Percentiles rank a stretch among this genome's conserved stretches.
These are phyloP conservation scores for Augiades crinisus DNA, from an alignment of 2,888 invertebrate species.

Conservation along the genomic window DNA sequence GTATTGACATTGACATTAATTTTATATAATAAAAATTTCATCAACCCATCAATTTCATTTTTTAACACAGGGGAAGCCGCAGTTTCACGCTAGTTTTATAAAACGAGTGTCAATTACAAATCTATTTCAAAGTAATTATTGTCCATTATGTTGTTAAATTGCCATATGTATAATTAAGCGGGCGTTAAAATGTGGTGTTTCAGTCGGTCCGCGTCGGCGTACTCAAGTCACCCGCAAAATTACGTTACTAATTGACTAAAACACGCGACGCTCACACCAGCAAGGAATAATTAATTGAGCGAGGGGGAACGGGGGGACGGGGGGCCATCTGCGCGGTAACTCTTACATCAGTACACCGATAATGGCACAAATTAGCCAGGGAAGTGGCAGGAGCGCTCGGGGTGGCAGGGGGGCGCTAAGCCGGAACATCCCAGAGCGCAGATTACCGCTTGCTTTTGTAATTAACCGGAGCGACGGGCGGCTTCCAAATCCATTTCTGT, in stretches of 20 bases:
- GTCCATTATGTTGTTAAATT: conserved; percentile 15
- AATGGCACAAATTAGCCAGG: conserved; percentile 81
- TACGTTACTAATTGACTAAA: conserved; percentile 82
- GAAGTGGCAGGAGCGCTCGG: conserved; percentile 66
- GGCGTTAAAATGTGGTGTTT: conserved; percentile 54
- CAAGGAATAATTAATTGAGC: conserved; percentile 80
- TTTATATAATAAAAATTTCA: too few species aligned
- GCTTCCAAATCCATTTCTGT: conserved; percentile 82
- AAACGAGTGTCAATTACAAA: too few species aligned
- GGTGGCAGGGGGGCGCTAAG: conserved; percentile 68
- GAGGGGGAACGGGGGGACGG: conserved; percentile 55
- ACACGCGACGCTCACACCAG: conserved; percentile 81
- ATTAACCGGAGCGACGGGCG: conserved; percentile 81
- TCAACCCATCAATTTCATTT: too few species aligned
- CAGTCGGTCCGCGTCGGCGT: conserved; percentile 64
- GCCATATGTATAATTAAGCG: conserved; percentile 40
- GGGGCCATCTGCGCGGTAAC: conserved; percentile 78
- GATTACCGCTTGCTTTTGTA: conserved; percentile 82
- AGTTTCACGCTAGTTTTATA: too few species aligned
- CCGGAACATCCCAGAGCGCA: conserved; percentile 81
- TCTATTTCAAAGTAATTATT: background rate
- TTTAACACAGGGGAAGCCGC: too few species aligned
- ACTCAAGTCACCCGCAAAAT: conserved; percentile 81
- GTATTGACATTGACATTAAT: too few species aligned
- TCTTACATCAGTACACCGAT: conserved; percentile 82